Evolutionary conservation across 2,113 vertebrate genomes (phyloP), one percentile per base, ranked within the genome.

Genomic region (Progne subis): DNA sequence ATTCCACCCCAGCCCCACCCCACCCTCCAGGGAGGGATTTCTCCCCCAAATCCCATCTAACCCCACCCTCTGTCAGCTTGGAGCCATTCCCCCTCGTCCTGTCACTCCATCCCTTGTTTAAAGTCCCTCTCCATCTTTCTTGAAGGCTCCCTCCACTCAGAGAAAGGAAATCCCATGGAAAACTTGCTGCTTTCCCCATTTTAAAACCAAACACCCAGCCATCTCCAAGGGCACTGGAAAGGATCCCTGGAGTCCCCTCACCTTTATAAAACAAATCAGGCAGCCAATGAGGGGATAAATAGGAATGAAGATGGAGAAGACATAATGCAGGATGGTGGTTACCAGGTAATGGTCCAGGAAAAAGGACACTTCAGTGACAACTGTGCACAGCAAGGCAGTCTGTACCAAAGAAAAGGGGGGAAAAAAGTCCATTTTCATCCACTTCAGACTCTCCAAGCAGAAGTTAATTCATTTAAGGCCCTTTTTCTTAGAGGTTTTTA

Each of bases 231-330:
- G 10, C 32, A 57, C 34, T 50, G 32, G 31, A 49, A 26, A 77
- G 8, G 43, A 34, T 6, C 18, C 56, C 64, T n/a, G 26, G 12
- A 3, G 12, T 3, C 2, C 16, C 17, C 96, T 94, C 89, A 99
- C 99, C 99, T 98, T 99, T 95, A 99, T 98, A 95, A 99, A 99
- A 94, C 98, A 99, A 92, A 98, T 99, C 83, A 99, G 98, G 94
- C 99, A 99, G 46, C 99, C 99, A 82, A 99, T 98, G 3, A 99
- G 98, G 6, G 99, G 98, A 68, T 99, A 99, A 65, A 99, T 98
- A 8, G 99, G 99, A 96, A 99, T 98, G 92, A 97, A 92, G 89
- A 99, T 92, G 92, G 98, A 99, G 94, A 99, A 96, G n/a, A 95
- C 16, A 12, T 98, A 98, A 94, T 99, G 98, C 80, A 99, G 98